Evolutionary conservation across 2,113 vertebrate species (phyloP).

Genomic region (Nansenia antarctica): DNA sequence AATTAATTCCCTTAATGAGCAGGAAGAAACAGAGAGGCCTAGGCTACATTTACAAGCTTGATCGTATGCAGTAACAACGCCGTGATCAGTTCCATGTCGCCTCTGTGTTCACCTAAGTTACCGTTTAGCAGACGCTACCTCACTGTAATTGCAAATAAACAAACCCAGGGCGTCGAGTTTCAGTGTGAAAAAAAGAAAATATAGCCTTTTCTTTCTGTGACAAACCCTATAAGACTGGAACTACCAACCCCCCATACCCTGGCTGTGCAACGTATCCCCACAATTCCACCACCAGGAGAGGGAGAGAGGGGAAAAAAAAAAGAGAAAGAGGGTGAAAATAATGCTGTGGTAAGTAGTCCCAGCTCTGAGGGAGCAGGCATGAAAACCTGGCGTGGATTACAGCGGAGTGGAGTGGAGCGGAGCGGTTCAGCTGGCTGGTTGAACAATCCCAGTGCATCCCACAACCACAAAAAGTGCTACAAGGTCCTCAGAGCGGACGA

Average conservation of each 20-base stretch:
- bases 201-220: conserved; percentile 40
- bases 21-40: not conserved
- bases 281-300: conserved; percentile 64
- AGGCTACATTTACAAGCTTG: not conserved
- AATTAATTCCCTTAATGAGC: not conserved
- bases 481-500: no score
- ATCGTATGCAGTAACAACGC: not conserved
- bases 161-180: no score
- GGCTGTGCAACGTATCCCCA: conserved; percentile 69
- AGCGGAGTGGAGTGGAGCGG: conserved; percentile 36
- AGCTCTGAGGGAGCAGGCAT: conserved; percentile 44
- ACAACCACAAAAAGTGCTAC: conserved; percentile 26
- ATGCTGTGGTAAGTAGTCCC: conserved; percentile 79
- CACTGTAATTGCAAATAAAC: no score
- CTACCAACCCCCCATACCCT: conserved; percentile 61
- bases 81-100: not conserved
- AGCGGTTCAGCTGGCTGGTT: conserved; percentile 3
- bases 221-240: conserved; percentile 48
- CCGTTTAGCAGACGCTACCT: not conserved
- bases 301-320: conserved; percentile 32
- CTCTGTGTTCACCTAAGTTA: not conserved
- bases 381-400: conserved; percentile 63
- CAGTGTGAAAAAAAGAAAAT: no score
- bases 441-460: conserved; percentile 52
- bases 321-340: conserved; percentile 66